Conservation (phyloP, 2,888 invertebrate species). For the Amphipoea lucens region DNA sequence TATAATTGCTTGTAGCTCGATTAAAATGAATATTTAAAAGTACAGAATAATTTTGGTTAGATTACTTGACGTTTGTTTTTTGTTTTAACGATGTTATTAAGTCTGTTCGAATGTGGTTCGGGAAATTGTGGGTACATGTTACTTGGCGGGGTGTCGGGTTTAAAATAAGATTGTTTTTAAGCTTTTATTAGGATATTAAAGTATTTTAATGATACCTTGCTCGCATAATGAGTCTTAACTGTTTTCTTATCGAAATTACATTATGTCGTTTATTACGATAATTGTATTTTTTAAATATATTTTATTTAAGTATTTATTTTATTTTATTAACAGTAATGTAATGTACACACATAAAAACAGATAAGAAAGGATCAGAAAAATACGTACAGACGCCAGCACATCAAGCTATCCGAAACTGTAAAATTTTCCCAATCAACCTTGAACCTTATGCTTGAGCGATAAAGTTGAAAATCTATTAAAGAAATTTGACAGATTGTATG, state of each 20-base stretch:
- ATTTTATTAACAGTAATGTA: not conserved
- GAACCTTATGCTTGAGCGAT: no score
- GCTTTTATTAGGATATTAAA: slow-evolving; percentile 46
- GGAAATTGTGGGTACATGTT: slow-evolving; percentile 27
- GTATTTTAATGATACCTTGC: slow-evolving; percentile 39
- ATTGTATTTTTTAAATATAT: not conserved
- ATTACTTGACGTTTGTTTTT: slow-evolving; percentile 31
- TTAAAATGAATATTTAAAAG: slow-evolving; percentile 55
- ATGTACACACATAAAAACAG: not conserved
- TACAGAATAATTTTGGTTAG: slow-evolving; percentile 34
- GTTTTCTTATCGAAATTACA: slow-evolving; percentile 16
- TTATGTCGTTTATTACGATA: not conserved
- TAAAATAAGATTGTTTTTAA: slow-evolving; percentile 27
- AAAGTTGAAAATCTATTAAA: no score
- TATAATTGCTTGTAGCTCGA: slow-evolving; percentile 60
- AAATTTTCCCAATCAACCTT: no score
- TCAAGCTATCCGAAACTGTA: no score
- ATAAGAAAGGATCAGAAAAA: not conserved
- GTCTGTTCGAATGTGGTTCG: slow-evolving; percentile 22
- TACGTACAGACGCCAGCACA: no score
- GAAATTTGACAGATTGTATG: no score
- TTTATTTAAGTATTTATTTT: not conserved
- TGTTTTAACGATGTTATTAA: slow-evolving; percentile 60
- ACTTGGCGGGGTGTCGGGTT: slow-evolving; percentile 51
- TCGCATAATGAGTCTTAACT: slow-evolving; percentile 19